Conservation (phyloP, 2,797 vertebrate genomes). For the Sebastolobus alascanus region DNA sequence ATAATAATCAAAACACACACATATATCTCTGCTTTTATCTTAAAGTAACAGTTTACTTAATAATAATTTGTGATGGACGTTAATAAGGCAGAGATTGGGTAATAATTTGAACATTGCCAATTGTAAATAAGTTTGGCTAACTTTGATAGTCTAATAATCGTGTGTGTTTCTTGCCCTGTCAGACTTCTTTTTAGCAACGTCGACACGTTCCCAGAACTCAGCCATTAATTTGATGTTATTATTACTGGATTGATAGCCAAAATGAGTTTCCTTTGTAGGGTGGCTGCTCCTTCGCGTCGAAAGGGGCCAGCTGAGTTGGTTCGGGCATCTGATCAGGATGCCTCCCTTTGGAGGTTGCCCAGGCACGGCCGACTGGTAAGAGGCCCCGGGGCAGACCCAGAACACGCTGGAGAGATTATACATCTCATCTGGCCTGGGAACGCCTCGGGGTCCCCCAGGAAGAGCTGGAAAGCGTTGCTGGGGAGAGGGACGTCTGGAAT, state of each 20-base stretch:
- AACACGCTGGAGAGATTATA: too few relatives aligned
- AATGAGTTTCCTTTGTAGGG: too few relatives aligned
- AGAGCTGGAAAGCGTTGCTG: too few relatives aligned
- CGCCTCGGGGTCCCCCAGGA: too few relatives aligned
- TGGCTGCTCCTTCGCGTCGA: too few relatives aligned
- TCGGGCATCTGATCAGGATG: too few relatives aligned
- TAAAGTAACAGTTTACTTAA: background rate
- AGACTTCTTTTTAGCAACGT: background rate
- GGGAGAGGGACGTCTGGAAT: too few relatives aligned
- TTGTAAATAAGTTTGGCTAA: background rate
- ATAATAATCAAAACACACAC: conserved; percentile 18
- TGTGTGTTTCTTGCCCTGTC: background rate
- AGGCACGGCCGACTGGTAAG: too few relatives aligned
- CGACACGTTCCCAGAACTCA: background rate
- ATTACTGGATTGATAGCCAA: background rate
- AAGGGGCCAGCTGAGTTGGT: too few relatives aligned
- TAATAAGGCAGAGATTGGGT: background rate
- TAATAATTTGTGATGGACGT: background rate
- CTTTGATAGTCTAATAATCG: background rate
- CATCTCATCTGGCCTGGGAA: too few relatives aligned
- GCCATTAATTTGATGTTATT: background rate
- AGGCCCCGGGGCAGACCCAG: too few relatives aligned
- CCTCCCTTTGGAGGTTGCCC: too few relatives aligned
- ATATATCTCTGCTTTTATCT: background rate
- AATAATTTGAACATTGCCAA: background rate